Evolutionary conservation across 2,113 vertebrate species (phyloP), one percentile per base, ranked within the genome.

Genomic region (Orientallactaga bullata): DNA sequence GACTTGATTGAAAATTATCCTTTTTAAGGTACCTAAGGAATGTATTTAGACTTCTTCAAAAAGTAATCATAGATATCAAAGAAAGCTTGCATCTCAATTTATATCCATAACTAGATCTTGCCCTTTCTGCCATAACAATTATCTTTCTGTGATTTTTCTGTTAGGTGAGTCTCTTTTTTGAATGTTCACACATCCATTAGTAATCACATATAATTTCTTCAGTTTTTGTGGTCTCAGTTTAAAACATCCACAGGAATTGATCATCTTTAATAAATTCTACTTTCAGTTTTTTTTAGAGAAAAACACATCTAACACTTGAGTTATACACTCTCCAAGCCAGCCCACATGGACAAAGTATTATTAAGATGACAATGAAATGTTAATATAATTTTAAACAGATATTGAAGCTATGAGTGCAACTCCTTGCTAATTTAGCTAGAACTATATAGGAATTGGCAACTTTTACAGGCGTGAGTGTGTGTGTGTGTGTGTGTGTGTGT

Each of bases 171-270:
- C 20, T 82, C 10, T 68, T 80, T 16, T 89, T 65, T 16, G 8
- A 72, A 11, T 79, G 18, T 24, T 6, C 24, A 90, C 20, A 87
- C 71, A 30, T 39, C 37, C 9, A 60, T 60, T 76, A 88, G 66
- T 42, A 85, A 7, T 9, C 55, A 88, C 3, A 20, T 85, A n/a
- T 60, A 77, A 87, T 61, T 72, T 61, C 17, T 24, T 90, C 18
- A 58, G 11, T 81, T 65, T 78, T 60, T 73, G 8, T 39, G 5
- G 5, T 82, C 30, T 80, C 7, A 30, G 3, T 83, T 16, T 26
- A 82, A 91, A 76, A 55, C 89, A 84, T 79, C 4, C 63, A 24
- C 30, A 88, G 26, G 90, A 88, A 80, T 66, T 23, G 47, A 35
- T n/a, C 5, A 30, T n/a, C 26, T 20, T 10, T 3, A 32, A 78